These are phyloP conservation scores for Sceloporus undulatus DNA, from an alignment of 2,113 vertebrate species.

Conservation along the genomic window DNA sequence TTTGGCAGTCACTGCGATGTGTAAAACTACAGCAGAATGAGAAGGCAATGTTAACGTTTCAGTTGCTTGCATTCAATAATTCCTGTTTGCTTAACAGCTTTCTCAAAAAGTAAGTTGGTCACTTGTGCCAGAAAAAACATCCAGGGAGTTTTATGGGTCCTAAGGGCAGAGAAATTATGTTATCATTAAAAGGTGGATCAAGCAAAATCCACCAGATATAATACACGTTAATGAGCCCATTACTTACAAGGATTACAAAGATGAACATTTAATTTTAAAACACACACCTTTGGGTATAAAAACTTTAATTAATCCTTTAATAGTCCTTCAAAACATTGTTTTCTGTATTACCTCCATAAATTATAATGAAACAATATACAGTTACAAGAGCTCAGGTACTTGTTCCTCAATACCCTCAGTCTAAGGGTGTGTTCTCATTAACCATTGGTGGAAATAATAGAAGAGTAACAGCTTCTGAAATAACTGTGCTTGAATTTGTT, in stretches of 20 bases:
- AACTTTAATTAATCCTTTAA: conserved; percentile 31
- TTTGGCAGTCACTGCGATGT: conserved; percentile 38
- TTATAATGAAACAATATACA: neutral
- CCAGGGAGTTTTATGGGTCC: conserved; percentile 51
- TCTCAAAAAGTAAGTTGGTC: conserved; percentile 45
- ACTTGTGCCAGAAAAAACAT: conserved; percentile 65
- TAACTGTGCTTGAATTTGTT: neutral
- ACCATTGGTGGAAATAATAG: neutral
- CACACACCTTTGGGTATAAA: conserved; percentile 17
- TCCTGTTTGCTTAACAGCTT: conserved; percentile 54
- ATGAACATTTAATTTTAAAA: conserved; percentile 20
- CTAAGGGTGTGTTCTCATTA: neutral
- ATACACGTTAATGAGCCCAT: conserved; percentile 1
- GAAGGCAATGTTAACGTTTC: conserved; percentile 47
- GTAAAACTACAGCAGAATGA: conserved; percentile 53
- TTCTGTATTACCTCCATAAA: neutral
- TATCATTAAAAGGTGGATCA: conserved; percentile 57
- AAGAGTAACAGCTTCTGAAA: neutral
- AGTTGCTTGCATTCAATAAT: conserved; percentile 41
- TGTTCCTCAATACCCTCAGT: neutral
- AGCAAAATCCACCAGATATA: conserved; percentile 48
- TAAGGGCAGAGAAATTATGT: conserved; percentile 60
- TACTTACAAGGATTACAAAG: conserved; percentile 6
- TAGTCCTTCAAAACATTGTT: neutral
- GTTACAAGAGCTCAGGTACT: neutral